Evolutionary conservation across 2,888 invertebrate species (phyloP), one percentile per base, ranked within the genome.

Genomic region (Abscondita cerata): DNA sequence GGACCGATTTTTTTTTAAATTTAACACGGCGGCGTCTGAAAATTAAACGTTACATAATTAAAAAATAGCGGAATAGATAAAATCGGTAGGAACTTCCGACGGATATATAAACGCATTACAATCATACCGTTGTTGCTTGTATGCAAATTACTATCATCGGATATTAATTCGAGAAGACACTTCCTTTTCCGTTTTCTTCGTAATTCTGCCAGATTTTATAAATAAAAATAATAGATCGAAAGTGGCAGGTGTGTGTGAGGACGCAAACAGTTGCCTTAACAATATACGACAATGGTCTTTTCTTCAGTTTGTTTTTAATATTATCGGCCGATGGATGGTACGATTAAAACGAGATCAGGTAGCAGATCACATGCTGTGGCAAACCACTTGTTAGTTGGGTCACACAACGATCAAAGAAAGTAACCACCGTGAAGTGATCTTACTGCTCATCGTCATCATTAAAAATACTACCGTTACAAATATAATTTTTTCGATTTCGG

Each of bases 41-140:
- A 40, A 25, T 20, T 13, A 13, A 48, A 19, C 36, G 44, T n/a
- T 33, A 52, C n/a, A 16, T 31, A 33, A 16, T 36, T 52, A 34
- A 41, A 52, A 50, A 60, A 62, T 62, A 64, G 62, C 55, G 52
- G 59, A 50, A 64, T 60, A 63, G 66, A 64, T 69, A 66, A 70
- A 70, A 70, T 70, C 72, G 70, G 25, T 69, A 71, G 70, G 71
- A 68, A 72, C 72, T 72, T 74, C 73, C 73, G 73, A 64, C 72
- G 73, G 72, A 73, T 72, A 68, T 68, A 59, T 46, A 61, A 47
- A 54, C 55, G 48, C 59, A 50, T 34, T n/a, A 31, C 53, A 51
- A 63, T 63, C 55, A 55, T 63, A 54, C 46, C 58, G 48, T 48
- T 12, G 20, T 47, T 15, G 41, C 61, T 19, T 38, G 44, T 47